Base-by-base conservation (phyloP, 2,797 vertebrate species). In the Enoplosus armatus region DNA sequence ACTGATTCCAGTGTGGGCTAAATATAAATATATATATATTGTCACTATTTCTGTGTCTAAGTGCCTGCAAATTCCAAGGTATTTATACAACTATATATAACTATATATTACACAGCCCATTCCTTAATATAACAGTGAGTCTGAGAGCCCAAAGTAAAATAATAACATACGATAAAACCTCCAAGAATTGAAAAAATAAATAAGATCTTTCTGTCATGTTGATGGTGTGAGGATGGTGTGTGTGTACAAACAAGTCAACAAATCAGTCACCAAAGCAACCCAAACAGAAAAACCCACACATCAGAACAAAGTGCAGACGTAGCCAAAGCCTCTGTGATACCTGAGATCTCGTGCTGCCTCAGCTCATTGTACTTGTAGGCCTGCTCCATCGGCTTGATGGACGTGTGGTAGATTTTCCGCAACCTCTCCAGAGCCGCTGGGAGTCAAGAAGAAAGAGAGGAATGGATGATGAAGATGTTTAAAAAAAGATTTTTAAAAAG, bases 281-380 rank as follows among this genome's bases (percentile, higher is more conserved):
- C 72, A 87, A 85, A 87, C 81, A 84, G 37, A 64, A 73, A 69
- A 85, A 71, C 54, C 37, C 82, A 88, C 84, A 77, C 85, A 64
- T 83, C 79, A 70, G 35, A 69, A 62, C 71, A 73, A 72, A 60
- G 66, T 50, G 70, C 66, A 77, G 64, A 47, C 6, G n/a, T 14
- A 56, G 67, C 41, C 0, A 1, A 24, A 26, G 55, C 55, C 24
- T 16, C 5, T 22, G 43, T 15, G 24, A 24, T 97, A 99, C 98
- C 98, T 96, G 98, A 99, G 93, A 99, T 98, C 93, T 99, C 98
- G 0, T 99, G 98, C 91, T 99, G 98, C 83, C 98, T 95, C 87
- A 99, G 96, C 91, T 99, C 98, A 0, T 98, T 99, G 95, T 99
- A 99, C 90, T 97, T 99, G 93, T 99, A 99, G 74, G 97, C 98